A percentile compares a stretch with the other conserved stretches of the same genome.
These are phyloP conservation scores for Elysia chlorotica DNA, from an alignment of 1,140 invertebrate species.

Conservation along the genomic window DNA sequence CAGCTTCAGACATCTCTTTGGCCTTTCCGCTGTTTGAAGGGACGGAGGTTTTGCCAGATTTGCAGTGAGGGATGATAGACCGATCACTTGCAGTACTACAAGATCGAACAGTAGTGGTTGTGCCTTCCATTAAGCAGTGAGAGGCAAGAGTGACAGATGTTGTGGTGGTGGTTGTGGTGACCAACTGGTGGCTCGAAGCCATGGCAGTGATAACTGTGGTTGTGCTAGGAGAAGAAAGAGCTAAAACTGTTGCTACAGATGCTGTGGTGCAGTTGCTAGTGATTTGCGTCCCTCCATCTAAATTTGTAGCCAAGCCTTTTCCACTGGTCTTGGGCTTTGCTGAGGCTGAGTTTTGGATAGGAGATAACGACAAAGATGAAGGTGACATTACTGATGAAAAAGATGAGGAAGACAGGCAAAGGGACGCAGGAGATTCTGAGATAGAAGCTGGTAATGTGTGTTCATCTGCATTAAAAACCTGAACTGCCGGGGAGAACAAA, in stretches of 20 bases:
- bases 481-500: slow-evolving; percentile 8
- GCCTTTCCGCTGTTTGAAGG: background rate
- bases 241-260: background rate
- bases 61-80: background rate
- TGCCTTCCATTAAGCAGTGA: background rate
- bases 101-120: slow-evolving; percentile 14
- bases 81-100: background rate
- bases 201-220: background rate
- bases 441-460: too few relatives aligned
- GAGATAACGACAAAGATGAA: background rate
- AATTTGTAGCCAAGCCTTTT: too few relatives aligned
- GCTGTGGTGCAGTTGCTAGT: background rate
- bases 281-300: too few relatives aligned
- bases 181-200: background rate
- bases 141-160: background rate
- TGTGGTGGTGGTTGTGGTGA: background rate
- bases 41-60: background rate
- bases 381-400: background rate
- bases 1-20: background rate
- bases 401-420: background rate
- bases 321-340: background rate
- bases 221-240: background rate
- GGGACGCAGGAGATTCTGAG: background rate
- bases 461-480: too few relatives aligned
- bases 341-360: background rate